Evolutionary conservation across 1,140 invertebrate species (phyloP), one percentile per base, ranked within the genome.

Genomic region (Andricus grossulariae): DNA sequence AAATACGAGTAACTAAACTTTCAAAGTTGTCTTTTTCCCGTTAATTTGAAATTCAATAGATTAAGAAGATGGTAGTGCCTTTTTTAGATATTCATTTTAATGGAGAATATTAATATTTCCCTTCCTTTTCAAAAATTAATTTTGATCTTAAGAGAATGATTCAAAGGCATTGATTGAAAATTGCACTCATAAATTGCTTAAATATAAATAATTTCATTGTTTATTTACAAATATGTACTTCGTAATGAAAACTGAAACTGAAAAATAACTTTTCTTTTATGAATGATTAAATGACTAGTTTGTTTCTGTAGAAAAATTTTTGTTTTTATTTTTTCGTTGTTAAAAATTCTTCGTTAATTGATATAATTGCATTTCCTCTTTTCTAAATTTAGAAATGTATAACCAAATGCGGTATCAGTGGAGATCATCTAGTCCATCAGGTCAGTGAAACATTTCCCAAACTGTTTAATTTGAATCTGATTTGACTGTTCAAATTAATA

Each of bases 341-440:
- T 32, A 5, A 60, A 32, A 60, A 60, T 0, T 60, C 16, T 25
- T 13, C 32, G 57, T 39, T n/a, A 66, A 66, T 32, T 66, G 60
- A 66, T 66, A 39, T 60, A 32, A 32, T 60, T 60, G 21, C 39
- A 45, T 66, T 66, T 66, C 60, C 25, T 32, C 39, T 39, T 66
- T 66, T 66, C 60, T 39, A 66, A 66, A 66, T 66, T 66, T 66
- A 66, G 60, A 66, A 45, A 66, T 39, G 60, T 66, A 39, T 66
- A 66, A 32, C 16, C 60, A 66, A 66, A 32, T 66, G 60, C 60
- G 21, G 60, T 66, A 25, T 66, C 32, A 66, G 6, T 66, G 60
- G 60, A 66, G 60, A 66, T 66, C 60, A 66, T 66, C 60, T 45
- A 66, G 60, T 66, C 60, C 60, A 66, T 66, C 60, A 66, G 60